A percentile compares a stretch with the other conserved stretches of the same genome.
Conservation (phyloP, 2,797 vertebrate species). For the Acanthurus tractus region DNA sequence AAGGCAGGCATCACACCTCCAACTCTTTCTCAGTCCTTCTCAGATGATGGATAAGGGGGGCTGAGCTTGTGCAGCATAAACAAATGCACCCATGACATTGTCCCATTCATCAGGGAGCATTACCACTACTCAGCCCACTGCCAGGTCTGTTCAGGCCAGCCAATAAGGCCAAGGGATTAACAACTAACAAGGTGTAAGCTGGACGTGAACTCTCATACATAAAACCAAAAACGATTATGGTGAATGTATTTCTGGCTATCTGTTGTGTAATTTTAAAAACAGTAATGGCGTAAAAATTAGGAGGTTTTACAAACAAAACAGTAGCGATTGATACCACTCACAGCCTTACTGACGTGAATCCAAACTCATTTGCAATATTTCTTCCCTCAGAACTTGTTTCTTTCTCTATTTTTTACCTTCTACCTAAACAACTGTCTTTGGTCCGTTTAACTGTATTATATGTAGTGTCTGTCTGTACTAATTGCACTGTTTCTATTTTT, state of each 20-base stretch:
- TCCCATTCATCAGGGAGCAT: constrained; percentile 32
- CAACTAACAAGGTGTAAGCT: constrained; percentile 14
- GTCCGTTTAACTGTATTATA: background rate
- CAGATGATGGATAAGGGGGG: no score
- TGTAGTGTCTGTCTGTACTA: background rate
- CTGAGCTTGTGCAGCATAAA: background rate
- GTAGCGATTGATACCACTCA: background rate
- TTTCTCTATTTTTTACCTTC: background rate
- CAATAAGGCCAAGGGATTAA: constrained; percentile 31
- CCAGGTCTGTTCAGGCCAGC: constrained; percentile 23
- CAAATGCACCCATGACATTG: constrained; percentile 13
- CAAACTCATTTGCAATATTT: background rate
- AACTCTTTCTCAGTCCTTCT: no score
- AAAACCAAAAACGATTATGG: background rate
- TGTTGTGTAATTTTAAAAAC: constrained; percentile 11
- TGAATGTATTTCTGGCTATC: background rate
- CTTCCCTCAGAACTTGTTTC: background rate
- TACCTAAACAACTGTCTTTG: background rate
- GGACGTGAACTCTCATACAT: background rate
- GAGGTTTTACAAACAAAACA: background rate
- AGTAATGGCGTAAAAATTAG: background rate
- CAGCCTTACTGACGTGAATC: background rate
- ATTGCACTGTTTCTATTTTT: background rate
- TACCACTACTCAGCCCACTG: constrained; percentile 8
- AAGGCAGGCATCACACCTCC: no score